phyloP scores from a whole-genome alignment of 2,113 vertebrate genomes.

The Lophius piscatorius region DNA sequence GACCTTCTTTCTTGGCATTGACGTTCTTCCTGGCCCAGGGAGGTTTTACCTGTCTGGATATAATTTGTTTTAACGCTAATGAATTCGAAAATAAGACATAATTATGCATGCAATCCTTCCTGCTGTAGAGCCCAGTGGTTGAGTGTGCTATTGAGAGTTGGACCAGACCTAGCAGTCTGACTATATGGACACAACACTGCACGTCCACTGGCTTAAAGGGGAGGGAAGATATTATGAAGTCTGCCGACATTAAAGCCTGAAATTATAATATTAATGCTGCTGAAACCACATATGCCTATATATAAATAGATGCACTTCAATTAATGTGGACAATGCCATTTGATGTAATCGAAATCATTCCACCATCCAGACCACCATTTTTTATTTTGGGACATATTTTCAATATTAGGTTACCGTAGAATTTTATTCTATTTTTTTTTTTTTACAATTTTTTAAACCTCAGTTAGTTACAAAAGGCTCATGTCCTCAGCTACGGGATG shows the following conservation, averaged over 20 bases:
- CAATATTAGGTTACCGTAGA: no score
- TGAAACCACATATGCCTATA: no score
- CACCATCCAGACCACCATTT: no score
- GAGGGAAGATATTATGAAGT: neutral
- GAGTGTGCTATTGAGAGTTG: slow-evolving; percentile 49
- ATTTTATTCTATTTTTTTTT: no score
- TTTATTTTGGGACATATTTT: no score
- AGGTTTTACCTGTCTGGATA: slow-evolving; percentile 10
- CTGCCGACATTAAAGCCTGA: slow-evolving; percentile 26
- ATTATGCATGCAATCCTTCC: neutral
- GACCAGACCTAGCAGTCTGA: slow-evolving; percentile 19
- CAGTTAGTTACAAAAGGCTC: no score
- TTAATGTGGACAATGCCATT: no score
- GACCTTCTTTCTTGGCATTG: slow-evolving; percentile 65
- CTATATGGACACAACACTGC: slow-evolving; percentile 21
- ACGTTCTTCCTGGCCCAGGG: slow-evolving; percentile 38
- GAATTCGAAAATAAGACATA: slow-evolving; percentile 6
- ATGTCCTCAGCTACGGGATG: no score
- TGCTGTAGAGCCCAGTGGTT: slow-evolving; percentile 18
- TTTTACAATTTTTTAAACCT: no score
- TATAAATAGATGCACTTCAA: no score
- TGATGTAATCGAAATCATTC: no score
- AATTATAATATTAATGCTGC: no score
- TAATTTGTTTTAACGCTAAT: slow-evolving; percentile 34
- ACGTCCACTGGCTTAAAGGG: slow-evolving; percentile 46